These are phyloP conservation scores for Amphibalanus amphitrite DNA, from an alignment of 1,140 invertebrate genomes.

Conservation along the genomic window DNA sequence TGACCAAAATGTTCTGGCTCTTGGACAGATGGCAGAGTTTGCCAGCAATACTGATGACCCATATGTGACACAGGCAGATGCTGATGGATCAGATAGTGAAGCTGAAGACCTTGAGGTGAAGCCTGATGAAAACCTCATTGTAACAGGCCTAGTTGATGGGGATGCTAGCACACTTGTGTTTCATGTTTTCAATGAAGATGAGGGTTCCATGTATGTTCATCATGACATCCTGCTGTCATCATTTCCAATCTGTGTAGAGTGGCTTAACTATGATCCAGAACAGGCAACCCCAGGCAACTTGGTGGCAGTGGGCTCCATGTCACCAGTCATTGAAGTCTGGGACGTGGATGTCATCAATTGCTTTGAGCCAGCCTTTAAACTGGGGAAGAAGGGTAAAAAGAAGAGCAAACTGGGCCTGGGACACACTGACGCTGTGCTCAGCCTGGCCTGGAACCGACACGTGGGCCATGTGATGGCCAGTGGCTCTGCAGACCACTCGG, in stretches of 20 bases:
- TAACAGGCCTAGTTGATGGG: slow-evolving; percentile 68
- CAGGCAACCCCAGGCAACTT: slow-evolving; percentile 52
- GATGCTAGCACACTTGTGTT: slow-evolving; percentile 57
- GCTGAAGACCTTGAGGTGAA: slow-evolving; percentile 73
- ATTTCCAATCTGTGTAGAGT: slow-evolving; percentile 79
- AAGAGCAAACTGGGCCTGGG: slow-evolving; percentile 46
- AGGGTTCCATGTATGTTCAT: slow-evolving; percentile 76
- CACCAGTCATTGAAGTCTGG: slow-evolving; percentile 81
- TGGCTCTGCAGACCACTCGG: slow-evolving; percentile 71
- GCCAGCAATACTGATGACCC: slow-evolving; percentile 37
- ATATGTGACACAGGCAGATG: slow-evolving; percentile 33
- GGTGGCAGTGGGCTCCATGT: slow-evolving; percentile 79
- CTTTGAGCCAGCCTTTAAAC: slow-evolving; percentile 61
- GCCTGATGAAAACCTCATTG: slow-evolving; percentile 73
- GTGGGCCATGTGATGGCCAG: slow-evolving; percentile 71
- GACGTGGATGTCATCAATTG: slow-evolving; percentile 83
- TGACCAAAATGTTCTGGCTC: slow-evolving; percentile 24
- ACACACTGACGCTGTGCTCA: slow-evolving; percentile 78
- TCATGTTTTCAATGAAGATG: slow-evolving; percentile 75
- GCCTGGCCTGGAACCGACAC: slow-evolving; percentile 74
- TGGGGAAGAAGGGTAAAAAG: slow-evolving; percentile 59
- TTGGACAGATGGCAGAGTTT: slow-evolving; percentile 35
- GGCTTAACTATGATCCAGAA: slow-evolving; percentile 64
- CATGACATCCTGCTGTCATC: slow-evolving; percentile 76
- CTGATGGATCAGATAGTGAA: slow-evolving; percentile 55